Conservation (phyloP, 2,797 vertebrate species). For the Champsocephalus gunnari region DNA sequence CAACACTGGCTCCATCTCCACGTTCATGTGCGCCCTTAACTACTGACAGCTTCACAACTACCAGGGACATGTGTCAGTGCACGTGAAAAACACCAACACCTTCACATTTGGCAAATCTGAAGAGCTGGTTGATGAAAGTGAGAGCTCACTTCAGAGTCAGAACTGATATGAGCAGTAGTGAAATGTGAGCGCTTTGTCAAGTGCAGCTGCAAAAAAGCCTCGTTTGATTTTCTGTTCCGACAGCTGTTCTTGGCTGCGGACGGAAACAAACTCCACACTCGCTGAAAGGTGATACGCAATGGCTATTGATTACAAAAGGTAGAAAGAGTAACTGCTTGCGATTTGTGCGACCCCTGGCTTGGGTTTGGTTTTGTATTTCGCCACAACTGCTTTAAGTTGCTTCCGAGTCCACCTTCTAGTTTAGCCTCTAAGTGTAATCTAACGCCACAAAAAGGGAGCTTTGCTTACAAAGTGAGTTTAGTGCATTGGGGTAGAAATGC, state of each 20-base stretch:
- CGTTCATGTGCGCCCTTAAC: conserved; percentile 42
- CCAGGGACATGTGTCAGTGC: conserved; percentile 36
- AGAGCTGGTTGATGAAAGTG: conserved; percentile 35
- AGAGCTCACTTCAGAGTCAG: conserved; percentile 27
- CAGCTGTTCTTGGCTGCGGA: conserved; percentile 63
- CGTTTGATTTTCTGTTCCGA: conserved; percentile 69
- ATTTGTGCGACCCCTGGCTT: conserved; percentile 62
- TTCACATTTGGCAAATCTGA: conserved; percentile 28
- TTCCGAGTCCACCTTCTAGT: conserved; percentile 57
- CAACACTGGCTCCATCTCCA: conserved; percentile 27
- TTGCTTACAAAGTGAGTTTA: conserved; percentile 69
- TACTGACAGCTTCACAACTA: conserved; percentile 48
- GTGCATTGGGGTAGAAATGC: conserved; percentile 64
- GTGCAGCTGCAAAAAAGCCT: conserved; percentile 16
- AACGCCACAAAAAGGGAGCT: conserved; percentile 66
- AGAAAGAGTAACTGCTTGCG: conserved; percentile 55
- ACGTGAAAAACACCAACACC: conserved; percentile 31
- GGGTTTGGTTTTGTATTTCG: conserved; percentile 73
- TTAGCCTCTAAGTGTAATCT: conserved; percentile 69
- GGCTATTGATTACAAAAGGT: conserved; percentile 76
- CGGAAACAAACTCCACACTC: conserved; percentile 47
- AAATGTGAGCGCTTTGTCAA: conserved; percentile 59
- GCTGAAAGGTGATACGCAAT: conserved; percentile 69
- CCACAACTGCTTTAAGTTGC: conserved; percentile 62
- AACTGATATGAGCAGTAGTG: conserved; percentile 38